These are phyloP conservation scores for Phyllopteryx taeniolatus DNA, from an alignment of 2,113 vertebrate species.

Conservation along the genomic window DNA sequence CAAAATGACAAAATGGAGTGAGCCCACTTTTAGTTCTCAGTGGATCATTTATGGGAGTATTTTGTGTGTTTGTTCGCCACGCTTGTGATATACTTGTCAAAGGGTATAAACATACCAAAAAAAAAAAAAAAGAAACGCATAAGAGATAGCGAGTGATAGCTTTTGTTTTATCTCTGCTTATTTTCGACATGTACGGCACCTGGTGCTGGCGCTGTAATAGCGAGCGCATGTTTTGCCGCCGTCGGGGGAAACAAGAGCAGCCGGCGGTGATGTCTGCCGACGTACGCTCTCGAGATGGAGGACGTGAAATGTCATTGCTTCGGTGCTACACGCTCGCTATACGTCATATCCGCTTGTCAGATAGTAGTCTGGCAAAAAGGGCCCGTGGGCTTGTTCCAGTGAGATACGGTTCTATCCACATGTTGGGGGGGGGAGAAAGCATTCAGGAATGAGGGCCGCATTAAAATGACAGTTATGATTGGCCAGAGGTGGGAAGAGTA, in stretches of 20 bases:
- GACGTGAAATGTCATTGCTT: conserved; percentile 40
- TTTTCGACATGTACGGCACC: not conserved
- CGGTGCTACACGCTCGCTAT: conserved; percentile 17
- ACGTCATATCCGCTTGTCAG: conserved; percentile 13
- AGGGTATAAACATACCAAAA: too few species aligned
- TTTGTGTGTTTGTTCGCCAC: not conserved
- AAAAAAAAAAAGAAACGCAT: too few species aligned
- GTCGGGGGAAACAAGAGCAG: conserved; percentile 38
- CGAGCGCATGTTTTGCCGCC: conserved; percentile 8
- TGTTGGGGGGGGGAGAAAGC: conserved; percentile 36
- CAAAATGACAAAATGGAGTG: too few species aligned
- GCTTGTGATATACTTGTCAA: too few species aligned
- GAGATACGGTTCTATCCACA: conserved; percentile 46
- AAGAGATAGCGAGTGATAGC: not conserved
- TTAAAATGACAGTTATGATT: conserved; percentile 63
- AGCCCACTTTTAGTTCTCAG: too few species aligned
- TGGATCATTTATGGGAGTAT: too few species aligned
- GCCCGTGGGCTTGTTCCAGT: conserved; percentile 40
- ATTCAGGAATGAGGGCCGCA: conserved; percentile 52
- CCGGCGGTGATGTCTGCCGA: conserved; percentile 46
- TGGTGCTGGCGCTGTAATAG: not conserved
- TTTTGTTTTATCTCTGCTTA: not conserved
- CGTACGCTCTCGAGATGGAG: conserved; percentile 2
- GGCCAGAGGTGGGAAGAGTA: too few species aligned
- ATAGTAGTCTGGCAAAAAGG: conserved; percentile 30